phyloP scores from a whole-genome alignment of 2,113 vertebrate genomes.

The Mungos mungo region DNA sequence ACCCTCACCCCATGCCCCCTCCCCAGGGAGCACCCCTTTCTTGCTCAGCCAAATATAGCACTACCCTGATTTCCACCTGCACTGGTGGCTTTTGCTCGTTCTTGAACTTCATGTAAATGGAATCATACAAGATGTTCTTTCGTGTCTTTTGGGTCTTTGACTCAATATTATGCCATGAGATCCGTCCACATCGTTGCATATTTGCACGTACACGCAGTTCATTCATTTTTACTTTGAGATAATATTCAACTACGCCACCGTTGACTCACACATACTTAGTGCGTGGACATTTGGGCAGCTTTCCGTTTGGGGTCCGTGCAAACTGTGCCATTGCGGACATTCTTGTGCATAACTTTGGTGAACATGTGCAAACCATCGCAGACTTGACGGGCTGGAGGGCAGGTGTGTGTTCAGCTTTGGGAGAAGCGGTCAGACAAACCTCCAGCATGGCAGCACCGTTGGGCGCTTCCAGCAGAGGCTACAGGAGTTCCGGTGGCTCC shows the following conservation, averaged over 20 bases:
- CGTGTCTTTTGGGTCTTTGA: neutral
- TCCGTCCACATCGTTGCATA: rapidly evolving
- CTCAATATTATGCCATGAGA: neutral
- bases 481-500: neutral
- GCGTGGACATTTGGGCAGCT: neutral
- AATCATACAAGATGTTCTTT: neutral
- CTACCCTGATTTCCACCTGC: neutral
- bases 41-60: too few relatives aligned
- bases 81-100: rapidly evolving
- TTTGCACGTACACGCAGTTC: neutral
- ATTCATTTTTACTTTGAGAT: neutral
- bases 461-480: neutral
- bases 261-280: rapidly evolving
- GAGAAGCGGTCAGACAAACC: neutral
- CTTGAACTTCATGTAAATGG: neutral
- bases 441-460: rapidly evolving
- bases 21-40: neutral
- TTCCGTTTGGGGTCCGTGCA: too few relatives aligned
- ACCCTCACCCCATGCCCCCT: rapidly evolving
- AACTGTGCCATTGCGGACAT: rapidly evolving
- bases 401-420: neutral
- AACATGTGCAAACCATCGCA: rapidly evolving
- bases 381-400: rapidly evolving
- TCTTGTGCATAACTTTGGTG: rapidly evolving
- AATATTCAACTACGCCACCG: rapidly evolving